phyloP scores from a whole-genome alignment of 2,113 vertebrate species.

The Tautogolabrus adspersus region DNA sequence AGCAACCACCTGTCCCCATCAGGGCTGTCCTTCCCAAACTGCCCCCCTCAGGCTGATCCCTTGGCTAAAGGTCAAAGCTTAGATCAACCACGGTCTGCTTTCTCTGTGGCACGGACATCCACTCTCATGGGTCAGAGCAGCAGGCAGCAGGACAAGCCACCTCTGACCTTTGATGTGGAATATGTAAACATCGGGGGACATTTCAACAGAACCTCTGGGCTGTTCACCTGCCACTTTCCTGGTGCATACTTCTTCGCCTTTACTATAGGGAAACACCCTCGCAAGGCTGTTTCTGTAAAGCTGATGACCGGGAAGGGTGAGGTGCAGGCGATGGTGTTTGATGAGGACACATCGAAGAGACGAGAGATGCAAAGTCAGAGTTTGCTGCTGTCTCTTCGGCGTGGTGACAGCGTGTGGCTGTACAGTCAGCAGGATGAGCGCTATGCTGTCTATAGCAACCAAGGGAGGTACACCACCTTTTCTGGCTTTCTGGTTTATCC shows the following conservation, averaged over 20 bases:
- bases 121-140: conserved; percentile 75
- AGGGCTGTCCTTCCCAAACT: conserved; percentile 56
- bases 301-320: conserved; percentile 82
- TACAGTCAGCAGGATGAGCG: conserved; percentile 86
- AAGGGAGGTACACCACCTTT: conserved; percentile 86
- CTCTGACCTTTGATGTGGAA: conserved; percentile 84
- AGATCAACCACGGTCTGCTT: conserved; percentile 79
- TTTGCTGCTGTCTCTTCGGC: conserved; percentile 77
- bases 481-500: conserved; percentile 86
- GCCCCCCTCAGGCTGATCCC: conserved; percentile 57
- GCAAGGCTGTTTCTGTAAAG: conserved; percentile 84
- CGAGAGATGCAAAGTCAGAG: conserved; percentile 88
- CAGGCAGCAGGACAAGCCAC: conserved; percentile 60
- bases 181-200: conserved; percentile 85
- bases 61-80: conserved; percentile 23
- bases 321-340: conserved; percentile 87
- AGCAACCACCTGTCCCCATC: conserved; percentile 77
- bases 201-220: conserved; percentile 82
- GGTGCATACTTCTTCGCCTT: conserved; percentile 86
- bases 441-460: conserved; percentile 86
- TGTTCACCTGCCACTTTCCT: conserved; percentile 81
- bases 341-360: conserved; percentile 82
- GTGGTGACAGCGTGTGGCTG: conserved; percentile 82
- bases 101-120: conserved; percentile 84
- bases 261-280: conserved; percentile 85